Percentiles rank a stretch among this genome's conserved stretches.
Conservation (phyloP, 2,113 vertebrate species). For the Scomber scombrus region DNA sequence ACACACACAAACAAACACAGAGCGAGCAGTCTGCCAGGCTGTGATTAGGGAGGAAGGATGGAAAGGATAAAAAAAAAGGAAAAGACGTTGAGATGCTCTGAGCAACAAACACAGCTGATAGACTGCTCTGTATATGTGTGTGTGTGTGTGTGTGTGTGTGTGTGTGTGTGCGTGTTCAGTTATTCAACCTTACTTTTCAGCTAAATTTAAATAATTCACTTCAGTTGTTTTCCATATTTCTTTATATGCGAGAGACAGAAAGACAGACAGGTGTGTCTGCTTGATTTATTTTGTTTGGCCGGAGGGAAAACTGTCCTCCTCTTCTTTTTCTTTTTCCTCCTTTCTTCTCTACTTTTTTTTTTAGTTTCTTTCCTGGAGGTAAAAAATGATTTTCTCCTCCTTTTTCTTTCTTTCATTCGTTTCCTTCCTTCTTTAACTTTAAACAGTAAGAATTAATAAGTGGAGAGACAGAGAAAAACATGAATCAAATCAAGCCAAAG, state of each 20-base stretch:
- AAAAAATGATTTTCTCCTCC: slow-evolving; percentile 7
- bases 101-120: slow-evolving; percentile 61
- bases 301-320: slow-evolving; percentile 23
- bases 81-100: slow-evolving; percentile 40
- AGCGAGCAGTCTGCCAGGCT: slow-evolving; percentile 58
- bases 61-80: slow-evolving; percentile 28
- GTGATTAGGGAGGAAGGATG: slow-evolving; percentile 68
- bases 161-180: slow-evolving; percentile 1
- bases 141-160: not conserved
- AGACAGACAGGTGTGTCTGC: slow-evolving; percentile 54
- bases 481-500: not conserved
- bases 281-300: slow-evolving; percentile 56
- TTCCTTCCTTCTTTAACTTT: not conserved
- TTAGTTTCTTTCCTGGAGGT: slow-evolving; percentile 10
- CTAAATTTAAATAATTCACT: slow-evolving; percentile 54
- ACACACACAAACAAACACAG: slow-evolving; percentile 31
- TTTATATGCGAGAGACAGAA: slow-evolving; percentile 7
- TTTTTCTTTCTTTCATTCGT: not conserved
- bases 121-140: slow-evolving; percentile 12
- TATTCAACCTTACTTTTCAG: slow-evolving; percentile 11
- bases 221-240: slow-evolving; percentile 41
- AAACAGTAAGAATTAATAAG: not conserved
- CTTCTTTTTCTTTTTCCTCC: not conserved
- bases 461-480: not conserved
- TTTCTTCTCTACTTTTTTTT: slow-evolving; percentile 15